Conservation (phyloP, 2,113 vertebrate species). For the Emydura subglobosa region DNA sequence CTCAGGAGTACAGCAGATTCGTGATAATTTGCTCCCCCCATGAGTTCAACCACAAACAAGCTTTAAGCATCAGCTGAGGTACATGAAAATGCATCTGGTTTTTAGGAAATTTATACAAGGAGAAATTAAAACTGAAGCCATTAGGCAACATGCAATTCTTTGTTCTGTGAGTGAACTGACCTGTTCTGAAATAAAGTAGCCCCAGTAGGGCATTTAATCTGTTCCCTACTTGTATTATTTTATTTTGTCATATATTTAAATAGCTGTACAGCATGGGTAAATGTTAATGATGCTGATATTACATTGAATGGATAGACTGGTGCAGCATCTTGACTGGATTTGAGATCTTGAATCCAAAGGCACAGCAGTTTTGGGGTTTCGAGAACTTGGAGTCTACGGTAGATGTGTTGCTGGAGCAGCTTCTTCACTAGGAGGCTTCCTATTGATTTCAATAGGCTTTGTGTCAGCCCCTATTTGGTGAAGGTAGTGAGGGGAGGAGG, state of each 20-base stretch:
- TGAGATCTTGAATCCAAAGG: neutral
- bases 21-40: neutral
- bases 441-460: neutral
- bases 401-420: accelerated
- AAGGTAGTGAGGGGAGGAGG: neutral
- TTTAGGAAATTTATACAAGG: neutral
- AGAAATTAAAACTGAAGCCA: neutral
- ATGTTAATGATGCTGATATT: neutral
- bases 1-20: accelerated
- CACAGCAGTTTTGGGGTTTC: neutral
- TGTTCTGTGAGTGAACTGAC: neutral
- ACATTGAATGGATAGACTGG: neutral
- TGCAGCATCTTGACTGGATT: neutral
- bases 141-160: neutral
- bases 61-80: neutral
- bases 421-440: neutral
- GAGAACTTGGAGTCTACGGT: neutral
- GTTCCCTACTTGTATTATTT: neutral
- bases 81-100: neutral
- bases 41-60: neutral
- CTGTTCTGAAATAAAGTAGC: neutral
- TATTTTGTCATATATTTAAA: neutral
- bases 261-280: neutral
- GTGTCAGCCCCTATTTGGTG: neutral
- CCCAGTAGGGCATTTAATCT: neutral